A percentile compares a stretch with the other conserved stretches of the same genome.
Evolutionary conservation across 2,888 invertebrate species (phyloP).

Genomic region (Masnerella sp.): DNA sequence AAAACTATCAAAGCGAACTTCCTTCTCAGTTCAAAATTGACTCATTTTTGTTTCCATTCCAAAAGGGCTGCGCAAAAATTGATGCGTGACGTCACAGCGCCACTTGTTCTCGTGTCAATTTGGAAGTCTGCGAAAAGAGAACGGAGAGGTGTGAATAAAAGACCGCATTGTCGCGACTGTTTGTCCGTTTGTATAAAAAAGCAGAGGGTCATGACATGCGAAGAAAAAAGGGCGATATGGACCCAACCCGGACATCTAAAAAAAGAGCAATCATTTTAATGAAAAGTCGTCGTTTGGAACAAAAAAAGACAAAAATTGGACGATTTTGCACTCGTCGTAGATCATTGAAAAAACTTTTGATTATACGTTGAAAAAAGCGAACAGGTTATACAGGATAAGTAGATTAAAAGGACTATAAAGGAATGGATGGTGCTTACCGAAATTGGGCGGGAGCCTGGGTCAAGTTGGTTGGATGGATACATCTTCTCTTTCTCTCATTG

Average conservation of each 20-base stretch:
- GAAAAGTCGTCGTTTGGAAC: background rate
- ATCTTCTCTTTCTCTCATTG: conserved; percentile 71
- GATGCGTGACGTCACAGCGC: no score
- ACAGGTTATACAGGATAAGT: conserved; percentile 74
- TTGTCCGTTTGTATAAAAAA: no score
- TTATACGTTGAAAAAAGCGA: conserved; percentile 57
- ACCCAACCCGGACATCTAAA: conserved; percentile 24
- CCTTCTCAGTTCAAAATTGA: no score
- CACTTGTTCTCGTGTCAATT: no score
- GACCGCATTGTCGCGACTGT: no score
- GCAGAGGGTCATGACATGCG: conserved; percentile 48
- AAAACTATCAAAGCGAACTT: no score
- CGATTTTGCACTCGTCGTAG: background rate
- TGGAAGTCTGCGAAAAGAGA: no score
- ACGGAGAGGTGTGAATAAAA: no score
- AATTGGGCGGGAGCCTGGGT: conserved; percentile 77
- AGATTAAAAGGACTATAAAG: conserved; percentile 77
- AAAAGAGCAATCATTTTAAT: conserved; percentile 12
- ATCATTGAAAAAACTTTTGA: conserved; percentile 38
- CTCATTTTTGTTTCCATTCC: no score
- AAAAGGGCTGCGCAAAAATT: no score
- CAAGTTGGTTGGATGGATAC: conserved; percentile 73
- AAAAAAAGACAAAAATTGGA: no score
- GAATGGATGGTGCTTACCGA: conserved; percentile 78
- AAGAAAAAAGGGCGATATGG: conserved; percentile 32